Evolutionary conservation across 2,888 invertebrate genomes (phyloP).

Genomic region (Rotaria macrura): DNA sequence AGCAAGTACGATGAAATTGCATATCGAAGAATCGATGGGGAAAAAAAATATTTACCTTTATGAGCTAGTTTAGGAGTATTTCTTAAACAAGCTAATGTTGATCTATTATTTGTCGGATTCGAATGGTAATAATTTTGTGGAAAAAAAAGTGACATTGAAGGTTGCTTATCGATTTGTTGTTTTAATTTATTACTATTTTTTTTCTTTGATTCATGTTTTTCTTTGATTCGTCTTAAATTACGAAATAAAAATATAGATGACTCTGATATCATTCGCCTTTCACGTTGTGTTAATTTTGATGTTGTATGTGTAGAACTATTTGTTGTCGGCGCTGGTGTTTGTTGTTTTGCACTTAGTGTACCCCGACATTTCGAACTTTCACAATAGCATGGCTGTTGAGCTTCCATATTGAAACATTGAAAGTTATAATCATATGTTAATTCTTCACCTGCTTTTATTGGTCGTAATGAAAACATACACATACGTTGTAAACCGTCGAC

Average conservation of each 20-base stretch:
- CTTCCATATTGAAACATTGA: constrained; percentile 70
- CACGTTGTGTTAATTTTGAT: neutral
- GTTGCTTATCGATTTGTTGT: neutral
- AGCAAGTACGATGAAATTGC: too few relatives aligned
- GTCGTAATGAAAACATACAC: constrained; percentile 83
- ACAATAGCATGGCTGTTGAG: constrained; percentile 33
- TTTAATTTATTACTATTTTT: neutral
- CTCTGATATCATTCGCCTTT: neutral
- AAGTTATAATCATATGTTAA: constrained; percentile 97
- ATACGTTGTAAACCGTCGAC: constrained; percentile 68
- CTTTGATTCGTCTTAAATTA: neutral
- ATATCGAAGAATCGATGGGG: too few relatives aligned
- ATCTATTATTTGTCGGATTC: neutral
- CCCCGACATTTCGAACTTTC: constrained; percentile 30
- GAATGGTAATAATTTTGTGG: neutral
- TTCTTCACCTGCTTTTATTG: constrained; percentile 76
- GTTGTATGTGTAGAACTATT: neutral
- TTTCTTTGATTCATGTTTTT: neutral
- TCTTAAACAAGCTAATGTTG: neutral
- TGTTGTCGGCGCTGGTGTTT: neutral
- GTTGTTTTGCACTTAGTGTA: neutral
- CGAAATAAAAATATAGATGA: neutral
- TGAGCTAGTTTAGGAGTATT: neutral
- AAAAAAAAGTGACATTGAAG: neutral
- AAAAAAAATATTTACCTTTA: neutral